Evolutionary conservation across 2,888 invertebrate genomes (phyloP).

Genomic region (Lasioglossum villosulum): DNA sequence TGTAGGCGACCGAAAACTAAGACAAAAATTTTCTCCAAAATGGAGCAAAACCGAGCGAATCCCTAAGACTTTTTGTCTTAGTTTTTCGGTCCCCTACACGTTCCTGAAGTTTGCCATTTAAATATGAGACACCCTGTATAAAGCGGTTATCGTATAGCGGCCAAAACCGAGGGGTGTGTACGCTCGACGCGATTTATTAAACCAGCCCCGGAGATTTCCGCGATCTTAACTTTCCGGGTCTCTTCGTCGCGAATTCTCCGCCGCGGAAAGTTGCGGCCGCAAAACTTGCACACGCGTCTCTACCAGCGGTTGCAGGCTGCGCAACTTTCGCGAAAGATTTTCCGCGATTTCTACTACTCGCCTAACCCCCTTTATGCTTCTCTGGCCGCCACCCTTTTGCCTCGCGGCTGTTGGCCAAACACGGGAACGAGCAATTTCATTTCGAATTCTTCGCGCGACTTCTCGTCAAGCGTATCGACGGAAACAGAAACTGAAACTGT

Average conservation of each 20-base stretch:
- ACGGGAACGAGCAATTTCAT: conserved; percentile 9
- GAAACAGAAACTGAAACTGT: not conserved
- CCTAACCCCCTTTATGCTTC: not conserved
- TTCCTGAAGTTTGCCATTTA: no score
- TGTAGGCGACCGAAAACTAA: no score
- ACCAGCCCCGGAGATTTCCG: conserved; percentile 31
- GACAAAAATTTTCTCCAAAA: no score
- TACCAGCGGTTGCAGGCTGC: conserved; percentile 17
- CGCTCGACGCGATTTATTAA: conserved; percentile 2
- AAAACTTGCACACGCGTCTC: conserved; percentile 47
- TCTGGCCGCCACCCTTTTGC: not conserved
- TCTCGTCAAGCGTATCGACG: not conserved
- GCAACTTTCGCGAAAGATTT: conserved; percentile 19
- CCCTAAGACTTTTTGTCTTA: no score
- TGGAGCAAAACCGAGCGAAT: no score
- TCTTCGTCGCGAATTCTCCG: not conserved
- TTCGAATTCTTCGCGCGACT: conserved; percentile 6
- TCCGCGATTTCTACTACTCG: not conserved
- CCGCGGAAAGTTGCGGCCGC: not conserved
- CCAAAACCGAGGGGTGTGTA: not conserved
- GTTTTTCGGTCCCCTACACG: no score
- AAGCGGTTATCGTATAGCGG: conserved; percentile 23
- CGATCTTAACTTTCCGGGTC: conserved; percentile 35
- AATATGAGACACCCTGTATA: no score
- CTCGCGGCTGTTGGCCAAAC: not conserved